These are phyloP conservation scores for Camponotus pennsylvanicus DNA, from an alignment of 1,140 invertebrate species.

Conservation along the genomic window DNA sequence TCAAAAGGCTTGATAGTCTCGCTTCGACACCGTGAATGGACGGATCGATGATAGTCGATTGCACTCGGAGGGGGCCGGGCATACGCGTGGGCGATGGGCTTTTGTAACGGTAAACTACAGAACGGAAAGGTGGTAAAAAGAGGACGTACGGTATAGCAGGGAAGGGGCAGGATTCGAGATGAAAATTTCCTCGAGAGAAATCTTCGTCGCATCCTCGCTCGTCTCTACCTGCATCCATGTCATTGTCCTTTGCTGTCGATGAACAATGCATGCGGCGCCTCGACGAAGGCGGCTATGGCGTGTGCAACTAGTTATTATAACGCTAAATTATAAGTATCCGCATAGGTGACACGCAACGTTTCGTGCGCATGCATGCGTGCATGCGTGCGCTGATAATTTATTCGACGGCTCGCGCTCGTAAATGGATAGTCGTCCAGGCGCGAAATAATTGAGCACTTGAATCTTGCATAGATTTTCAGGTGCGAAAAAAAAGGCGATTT, in stretches of 20 bases:
- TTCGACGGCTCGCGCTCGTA: conserved; percentile 38
- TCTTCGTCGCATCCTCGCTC: conserved; percentile 32
- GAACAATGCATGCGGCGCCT: conserved; percentile 77
- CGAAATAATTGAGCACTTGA: conserved; percentile 33
- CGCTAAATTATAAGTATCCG: conserved; percentile 75
- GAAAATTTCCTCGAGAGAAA: conserved; percentile 72
- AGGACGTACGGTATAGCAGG: conserved; percentile 66
- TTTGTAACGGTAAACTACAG: conserved; percentile 75
- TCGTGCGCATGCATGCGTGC: conserved; percentile 38
- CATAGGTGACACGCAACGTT: conserved; percentile 69
- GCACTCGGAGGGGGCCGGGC: not conserved
- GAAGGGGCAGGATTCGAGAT: conserved; percentile 62
- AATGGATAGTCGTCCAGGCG: conserved; percentile 22
- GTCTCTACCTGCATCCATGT: conserved; percentile 14
- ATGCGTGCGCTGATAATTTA: conserved; percentile 67
- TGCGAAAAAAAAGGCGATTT: not conserved
- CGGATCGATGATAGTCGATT: conserved; percentile 66
- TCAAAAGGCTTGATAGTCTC: conserved; percentile 23
- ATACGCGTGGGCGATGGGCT: conserved; percentile 64
- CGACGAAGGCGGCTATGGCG: conserved; percentile 42
- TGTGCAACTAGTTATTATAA: conserved; percentile 77
- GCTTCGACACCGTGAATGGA: conserved; percentile 65
- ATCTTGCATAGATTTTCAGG: not conserved
- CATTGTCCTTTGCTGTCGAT: conserved; percentile 45
- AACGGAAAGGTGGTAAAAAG: conserved; percentile 75